Evolutionary conservation across 2,113 vertebrate species (phyloP).

Genomic region (Mobula birostris): DNA sequence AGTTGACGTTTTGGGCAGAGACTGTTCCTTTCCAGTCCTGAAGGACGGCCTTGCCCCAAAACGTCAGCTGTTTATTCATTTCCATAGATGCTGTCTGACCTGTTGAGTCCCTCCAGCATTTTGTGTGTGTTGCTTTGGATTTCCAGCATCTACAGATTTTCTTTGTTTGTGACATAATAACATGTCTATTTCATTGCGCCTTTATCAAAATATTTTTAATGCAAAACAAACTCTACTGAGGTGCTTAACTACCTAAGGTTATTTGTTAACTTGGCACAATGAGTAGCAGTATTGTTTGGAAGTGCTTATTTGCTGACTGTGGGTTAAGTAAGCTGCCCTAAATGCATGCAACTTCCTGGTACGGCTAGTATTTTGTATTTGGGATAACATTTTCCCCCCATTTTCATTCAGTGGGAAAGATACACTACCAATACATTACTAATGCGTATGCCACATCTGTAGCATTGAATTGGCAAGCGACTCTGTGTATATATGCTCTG

Average conservation of each 20-base stretch:
- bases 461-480: background rate
- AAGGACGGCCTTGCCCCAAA: no score
- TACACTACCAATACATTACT: background rate
- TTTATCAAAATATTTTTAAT: background rate
- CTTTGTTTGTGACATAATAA: background rate
- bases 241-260: background rate
- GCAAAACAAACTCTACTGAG: constrained; percentile 4
- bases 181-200: background rate
- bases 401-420: background rate
- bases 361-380: background rate
- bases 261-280: constrained; percentile 20
- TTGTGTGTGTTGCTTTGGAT: no score
- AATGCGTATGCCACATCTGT: background rate
- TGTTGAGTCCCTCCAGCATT: no score
- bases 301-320: background rate
- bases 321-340: background rate
- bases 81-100: no score
- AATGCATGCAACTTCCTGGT: background rate
- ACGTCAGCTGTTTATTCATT: no score
- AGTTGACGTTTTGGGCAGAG: no score
- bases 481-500: background rate
- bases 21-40: no score
- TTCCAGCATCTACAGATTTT: no score
- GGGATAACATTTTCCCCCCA: background rate
- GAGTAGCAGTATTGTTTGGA: background rate